These are phyloP conservation scores for Arctia plantaginis DNA, from an alignment of 2,888 invertebrate genomes.

Conservation along the genomic window DNA sequence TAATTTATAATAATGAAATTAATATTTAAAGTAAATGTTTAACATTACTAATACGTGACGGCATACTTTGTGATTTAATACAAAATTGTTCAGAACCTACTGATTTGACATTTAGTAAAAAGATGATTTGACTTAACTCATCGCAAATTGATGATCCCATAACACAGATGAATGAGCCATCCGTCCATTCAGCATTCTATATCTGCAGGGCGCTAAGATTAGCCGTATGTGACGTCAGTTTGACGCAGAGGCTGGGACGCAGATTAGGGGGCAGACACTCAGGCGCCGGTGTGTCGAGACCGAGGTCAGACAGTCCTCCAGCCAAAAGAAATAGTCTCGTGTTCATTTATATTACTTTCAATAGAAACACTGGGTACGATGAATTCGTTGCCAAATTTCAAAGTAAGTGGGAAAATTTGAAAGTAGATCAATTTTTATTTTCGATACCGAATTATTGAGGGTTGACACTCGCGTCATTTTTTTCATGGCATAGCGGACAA, in stretches of 20 bases:
- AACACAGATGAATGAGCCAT: slow-evolving; percentile 6
- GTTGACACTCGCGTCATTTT: neutral
- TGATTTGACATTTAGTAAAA: too few relatives aligned
- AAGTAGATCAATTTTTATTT: neutral
- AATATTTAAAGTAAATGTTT: too few relatives aligned
- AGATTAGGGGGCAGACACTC: slow-evolving; percentile 59
- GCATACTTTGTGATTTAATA: too few relatives aligned
- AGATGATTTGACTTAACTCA: neutral
- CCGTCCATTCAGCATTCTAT: slow-evolving; percentile 9
- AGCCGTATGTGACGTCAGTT: slow-evolving; percentile 28
- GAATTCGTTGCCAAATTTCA: slow-evolving; percentile 44
- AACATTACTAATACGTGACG: too few relatives aligned
- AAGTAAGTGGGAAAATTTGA: neutral
- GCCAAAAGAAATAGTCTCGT: slow-evolving; percentile 54
- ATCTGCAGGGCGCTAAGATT: slow-evolving; percentile 4
- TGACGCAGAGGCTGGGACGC: slow-evolving; percentile 47
- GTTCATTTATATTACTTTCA: slow-evolving; percentile 50
- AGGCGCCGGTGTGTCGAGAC: slow-evolving; percentile 73
- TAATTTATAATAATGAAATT: too few relatives aligned
- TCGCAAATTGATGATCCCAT: neutral
- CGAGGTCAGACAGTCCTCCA: slow-evolving; percentile 65
- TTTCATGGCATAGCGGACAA: too few relatives aligned
- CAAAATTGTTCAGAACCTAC: too few relatives aligned
- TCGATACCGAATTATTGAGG: neutral
- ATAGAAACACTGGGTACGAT: slow-evolving; percentile 41